These are phyloP conservation scores for Argyresthia goedartella DNA, from an alignment of 2,888 invertebrate genomes.

Conservation along the genomic window DNA sequence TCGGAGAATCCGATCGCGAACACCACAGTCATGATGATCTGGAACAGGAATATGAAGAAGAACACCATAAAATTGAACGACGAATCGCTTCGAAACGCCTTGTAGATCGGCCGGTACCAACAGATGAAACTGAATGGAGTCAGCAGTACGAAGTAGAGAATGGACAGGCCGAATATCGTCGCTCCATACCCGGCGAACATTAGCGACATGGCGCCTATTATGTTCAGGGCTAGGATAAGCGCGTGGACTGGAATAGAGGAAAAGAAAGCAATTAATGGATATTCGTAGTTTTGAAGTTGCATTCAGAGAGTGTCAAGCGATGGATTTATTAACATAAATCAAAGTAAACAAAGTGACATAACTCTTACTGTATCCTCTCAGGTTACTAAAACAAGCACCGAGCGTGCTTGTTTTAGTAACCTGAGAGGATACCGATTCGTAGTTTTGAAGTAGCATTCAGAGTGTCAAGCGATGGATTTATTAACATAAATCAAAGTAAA, in stretches of 20 bases:
- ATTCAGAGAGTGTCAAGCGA: too few relatives aligned
- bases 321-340: too few relatives aligned
- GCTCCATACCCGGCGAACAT: conserved; percentile 74
- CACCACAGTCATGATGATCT: conserved; percentile 89
- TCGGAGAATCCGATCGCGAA: conserved; percentile 90
- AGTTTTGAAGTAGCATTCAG: too few relatives aligned
- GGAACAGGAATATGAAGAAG: conserved; percentile 98
- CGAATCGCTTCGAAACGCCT: conserved; percentile 98
- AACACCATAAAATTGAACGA: conserved; percentile 99
- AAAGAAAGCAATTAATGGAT: not conserved
- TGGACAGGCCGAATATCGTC: conserved; percentile 86
- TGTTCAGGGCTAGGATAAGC: conserved; percentile 85
- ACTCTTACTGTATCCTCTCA: too few relatives aligned
- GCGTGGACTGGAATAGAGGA: conserved; percentile 85
- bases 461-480: too few relatives aligned
- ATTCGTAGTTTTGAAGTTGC: too few relatives aligned
- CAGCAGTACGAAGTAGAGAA: conserved; percentile 90
- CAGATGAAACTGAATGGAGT: conserved; percentile 98
- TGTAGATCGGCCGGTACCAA: conserved; percentile 99
- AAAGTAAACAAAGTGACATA: too few relatives aligned
- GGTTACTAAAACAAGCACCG: too few relatives aligned
- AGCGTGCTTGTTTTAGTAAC: too few relatives aligned
- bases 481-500: too few relatives aligned
- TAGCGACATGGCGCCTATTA: conserved; percentile 86
- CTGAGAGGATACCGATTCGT: too few relatives aligned